Percentiles rank a stretch among this genome's conserved stretches.
phyloP scores from a whole-genome alignment of 2,888 invertebrate genomes.

The Drosophila pseudotakahashii region DNA sequence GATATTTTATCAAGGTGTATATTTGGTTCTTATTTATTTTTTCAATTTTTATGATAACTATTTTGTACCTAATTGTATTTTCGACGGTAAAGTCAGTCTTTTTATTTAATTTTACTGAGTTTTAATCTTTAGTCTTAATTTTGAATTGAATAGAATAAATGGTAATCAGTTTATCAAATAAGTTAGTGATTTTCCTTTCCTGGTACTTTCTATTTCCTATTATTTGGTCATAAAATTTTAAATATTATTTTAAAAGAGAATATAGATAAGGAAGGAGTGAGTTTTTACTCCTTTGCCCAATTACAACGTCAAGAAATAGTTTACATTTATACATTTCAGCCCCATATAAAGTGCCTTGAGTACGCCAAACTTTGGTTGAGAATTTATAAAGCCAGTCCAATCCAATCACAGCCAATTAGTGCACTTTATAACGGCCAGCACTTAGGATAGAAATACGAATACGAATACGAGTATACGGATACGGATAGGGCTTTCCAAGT shows the following conservation, averaged over 20 bases:
- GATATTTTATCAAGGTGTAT: neutral
- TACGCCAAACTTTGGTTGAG: conserved; percentile 14
- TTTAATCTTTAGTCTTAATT: too few species aligned
- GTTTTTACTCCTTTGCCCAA: conserved; percentile 7
- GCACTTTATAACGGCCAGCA: conserved; percentile 71
- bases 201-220: neutral
- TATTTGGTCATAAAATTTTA: neutral
- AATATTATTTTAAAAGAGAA: neutral
- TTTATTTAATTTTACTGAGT: too few species aligned
- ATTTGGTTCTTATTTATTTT: neutral
- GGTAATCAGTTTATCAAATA: too few species aligned
- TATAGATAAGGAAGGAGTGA: conserved; percentile 4
- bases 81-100: too few species aligned
- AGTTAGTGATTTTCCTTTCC: too few species aligned
- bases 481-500: conserved; percentile 38
- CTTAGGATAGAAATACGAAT: conserved; percentile 42
- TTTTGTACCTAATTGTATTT: too few species aligned
- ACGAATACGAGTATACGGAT: conserved; percentile 45
- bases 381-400: conserved; percentile 16
- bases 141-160: too few species aligned
- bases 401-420: conserved; percentile 56
- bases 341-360: conserved; percentile 64
- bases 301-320: conserved; percentile 49
- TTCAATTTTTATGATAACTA: neutral
- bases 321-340: conserved; percentile 38